phyloP scores from a whole-genome alignment of 2,888 invertebrate species.

The Sinotaia quadrata region DNA sequence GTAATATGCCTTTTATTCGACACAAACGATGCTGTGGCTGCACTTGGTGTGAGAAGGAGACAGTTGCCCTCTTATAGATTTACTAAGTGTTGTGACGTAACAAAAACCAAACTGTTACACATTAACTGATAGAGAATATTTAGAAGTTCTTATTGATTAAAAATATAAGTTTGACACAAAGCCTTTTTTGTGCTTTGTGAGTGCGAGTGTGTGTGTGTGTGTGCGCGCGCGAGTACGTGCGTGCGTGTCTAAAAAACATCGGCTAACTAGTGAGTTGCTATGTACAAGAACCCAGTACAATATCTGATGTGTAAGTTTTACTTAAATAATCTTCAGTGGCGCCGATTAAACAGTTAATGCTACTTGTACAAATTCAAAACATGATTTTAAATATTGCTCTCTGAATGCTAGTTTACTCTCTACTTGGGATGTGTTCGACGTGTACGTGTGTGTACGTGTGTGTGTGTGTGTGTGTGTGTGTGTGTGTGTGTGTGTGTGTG shows the following conservation, averaged over 20 bases:
- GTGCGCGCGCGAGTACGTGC: background rate
- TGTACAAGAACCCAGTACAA: too few species aligned
- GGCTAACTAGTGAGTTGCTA: background rate
- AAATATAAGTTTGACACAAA: too few species aligned
- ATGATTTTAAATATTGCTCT: background rate
- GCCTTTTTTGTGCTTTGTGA: too few species aligned
- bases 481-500: constrained; percentile 11
- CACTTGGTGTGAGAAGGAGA: background rate
- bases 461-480: constrained; percentile 7
- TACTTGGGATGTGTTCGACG: background rate
- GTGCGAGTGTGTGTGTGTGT: background rate
- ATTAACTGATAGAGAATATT: too few species aligned
- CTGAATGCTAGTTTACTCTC: background rate
- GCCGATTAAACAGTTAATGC: too few species aligned
- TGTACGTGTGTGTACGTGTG: background rate
- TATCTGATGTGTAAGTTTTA: too few species aligned
- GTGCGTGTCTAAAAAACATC: background rate
- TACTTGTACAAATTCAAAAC: too few species aligned
- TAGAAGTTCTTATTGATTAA: too few species aligned
- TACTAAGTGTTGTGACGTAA: too few species aligned
- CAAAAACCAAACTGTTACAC: too few species aligned
- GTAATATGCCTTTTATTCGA: background rate
- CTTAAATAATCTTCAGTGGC: too few species aligned
- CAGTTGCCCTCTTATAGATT: too few species aligned
- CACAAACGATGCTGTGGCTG: background rate